Conservation (phyloP, 2,113 vertebrate species). For the Sitta europaea region DNA sequence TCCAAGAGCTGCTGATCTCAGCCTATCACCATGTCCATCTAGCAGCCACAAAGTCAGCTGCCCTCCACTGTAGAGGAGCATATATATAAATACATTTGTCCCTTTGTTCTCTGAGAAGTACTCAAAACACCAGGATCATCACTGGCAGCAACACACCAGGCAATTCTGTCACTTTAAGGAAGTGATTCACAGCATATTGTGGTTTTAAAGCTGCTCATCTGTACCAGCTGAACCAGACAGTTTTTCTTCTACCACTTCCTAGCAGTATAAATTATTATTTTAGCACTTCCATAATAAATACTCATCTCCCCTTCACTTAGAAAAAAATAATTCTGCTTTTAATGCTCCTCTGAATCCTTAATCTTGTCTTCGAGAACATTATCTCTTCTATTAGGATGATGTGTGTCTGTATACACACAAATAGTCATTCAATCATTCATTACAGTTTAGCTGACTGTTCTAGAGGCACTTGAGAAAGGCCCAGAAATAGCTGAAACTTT, state of each 20-base stretch:
- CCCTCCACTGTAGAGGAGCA: not conserved
- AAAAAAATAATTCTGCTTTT: slow-evolving; percentile 43
- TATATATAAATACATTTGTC: not conserved
- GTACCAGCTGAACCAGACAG: not conserved
- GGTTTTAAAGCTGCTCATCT: not conserved
- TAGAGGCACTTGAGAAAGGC: not conserved
- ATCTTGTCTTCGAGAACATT: slow-evolving; percentile 4
- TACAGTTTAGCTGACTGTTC: not conserved
- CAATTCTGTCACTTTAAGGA: not conserved
- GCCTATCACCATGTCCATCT: not conserved
- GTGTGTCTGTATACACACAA: not conserved
- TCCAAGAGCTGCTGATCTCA: not conserved
- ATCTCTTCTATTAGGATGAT: slow-evolving; percentile 41
- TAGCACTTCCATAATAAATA: slow-evolving; percentile 27
- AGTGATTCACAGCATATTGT: not conserved
- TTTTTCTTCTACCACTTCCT: not conserved
- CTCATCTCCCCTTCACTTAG: not conserved
- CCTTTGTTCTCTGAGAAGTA: not conserved
- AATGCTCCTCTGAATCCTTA: not conserved
- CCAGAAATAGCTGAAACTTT: not conserved
- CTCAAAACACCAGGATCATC: not conserved
- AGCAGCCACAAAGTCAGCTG: not conserved
- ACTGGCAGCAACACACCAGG: not conserved
- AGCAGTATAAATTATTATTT: slow-evolving; percentile 25
- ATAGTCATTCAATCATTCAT: not conserved